phyloP scores from a whole-genome alignment of 2,797 vertebrate genomes.

The Alosa sapidissima region DNA sequence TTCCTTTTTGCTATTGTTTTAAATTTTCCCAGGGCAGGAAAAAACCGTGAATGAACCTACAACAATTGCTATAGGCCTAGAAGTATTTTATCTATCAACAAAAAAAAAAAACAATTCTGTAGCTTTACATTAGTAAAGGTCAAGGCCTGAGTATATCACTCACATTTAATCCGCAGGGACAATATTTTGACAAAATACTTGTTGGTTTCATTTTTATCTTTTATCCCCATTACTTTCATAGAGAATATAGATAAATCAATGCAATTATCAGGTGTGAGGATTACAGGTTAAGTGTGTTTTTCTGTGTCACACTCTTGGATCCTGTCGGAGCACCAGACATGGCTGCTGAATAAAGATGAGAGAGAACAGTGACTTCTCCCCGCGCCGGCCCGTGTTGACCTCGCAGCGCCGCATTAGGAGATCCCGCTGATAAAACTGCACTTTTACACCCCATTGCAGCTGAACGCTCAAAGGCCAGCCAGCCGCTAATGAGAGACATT shows the following conservation, averaged over 20 bases:
- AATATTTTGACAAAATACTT: neutral
- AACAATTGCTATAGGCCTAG: neutral
- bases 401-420: slow-evolving; percentile 43
- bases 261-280: neutral
- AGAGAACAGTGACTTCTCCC: slow-evolving; percentile 22
- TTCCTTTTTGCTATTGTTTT: neutral
- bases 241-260: neutral
- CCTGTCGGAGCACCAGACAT: neutral
- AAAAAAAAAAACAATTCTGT: neutral
- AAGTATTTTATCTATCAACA: neutral
- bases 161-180: neutral
- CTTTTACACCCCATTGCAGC: slow-evolving; percentile 51
- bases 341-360: slow-evolving; percentile 46
- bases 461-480: slow-evolving; percentile 40
- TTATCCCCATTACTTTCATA: too few species aligned
- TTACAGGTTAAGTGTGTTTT: neutral
- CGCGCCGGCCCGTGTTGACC: neutral
- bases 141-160: neutral
- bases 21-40: neutral
- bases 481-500: slow-evolving; percentile 48
- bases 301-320: neutral
- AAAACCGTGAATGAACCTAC: neutral
- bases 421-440: slow-evolving; percentile 47
- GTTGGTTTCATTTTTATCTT: neutral
- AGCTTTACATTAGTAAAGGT: neutral